Percentiles rank a stretch among this genome's conserved stretches.
These are phyloP conservation scores for Neuroterus valhalla DNA, from an alignment of 1,140 invertebrate genomes.

Conservation along the genomic window DNA sequence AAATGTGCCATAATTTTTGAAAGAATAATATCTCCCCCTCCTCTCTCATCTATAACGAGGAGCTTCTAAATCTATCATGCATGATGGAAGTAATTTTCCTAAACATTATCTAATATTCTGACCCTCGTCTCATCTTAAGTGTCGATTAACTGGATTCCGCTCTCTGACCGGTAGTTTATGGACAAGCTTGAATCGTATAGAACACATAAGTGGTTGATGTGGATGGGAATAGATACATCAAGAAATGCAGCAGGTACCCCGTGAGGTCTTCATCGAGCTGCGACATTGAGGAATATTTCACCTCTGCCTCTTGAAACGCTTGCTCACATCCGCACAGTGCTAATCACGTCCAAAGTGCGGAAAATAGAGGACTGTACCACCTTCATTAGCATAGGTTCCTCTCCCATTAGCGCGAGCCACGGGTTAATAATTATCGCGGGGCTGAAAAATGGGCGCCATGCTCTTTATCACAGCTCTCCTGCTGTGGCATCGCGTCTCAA, in stretches of 20 bases:
- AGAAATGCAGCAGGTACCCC: conserved; percentile 48
- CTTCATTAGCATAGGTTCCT: conserved; percentile 58
- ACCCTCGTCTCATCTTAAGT: conserved; percentile 43
- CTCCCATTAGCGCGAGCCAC: conserved; percentile 49
- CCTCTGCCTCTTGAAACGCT: conserved; percentile 51
- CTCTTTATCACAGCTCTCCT: conserved; percentile 53
- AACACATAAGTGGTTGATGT: conserved; percentile 36
- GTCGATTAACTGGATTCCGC: conserved; percentile 53
- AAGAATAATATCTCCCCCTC: too few species aligned
- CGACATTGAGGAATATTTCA: conserved; percentile 60
- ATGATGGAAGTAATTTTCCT: conserved; percentile 14
- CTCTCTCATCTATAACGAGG: too few species aligned
- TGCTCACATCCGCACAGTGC: conserved; percentile 51
- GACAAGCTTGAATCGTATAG: conserved; percentile 32
- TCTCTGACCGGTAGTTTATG: conserved; percentile 50
- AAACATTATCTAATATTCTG: conserved; percentile 43
- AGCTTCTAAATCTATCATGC: too few species aligned
- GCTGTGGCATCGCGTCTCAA: conserved; percentile 28
- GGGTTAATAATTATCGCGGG: conserved; percentile 59
- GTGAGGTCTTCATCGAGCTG: conserved; percentile 57
- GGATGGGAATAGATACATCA: conserved; percentile 57
- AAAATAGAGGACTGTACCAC: conserved; percentile 48
- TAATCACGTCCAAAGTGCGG: conserved; percentile 58
- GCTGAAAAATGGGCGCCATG: conserved; percentile 48
- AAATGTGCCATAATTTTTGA: too few species aligned